A percentile compares a stretch with the other conserved stretches of the same genome.
phyloP scores from a whole-genome alignment of 2,113 vertebrate species.

The Phasianus colchicus region DNA sequence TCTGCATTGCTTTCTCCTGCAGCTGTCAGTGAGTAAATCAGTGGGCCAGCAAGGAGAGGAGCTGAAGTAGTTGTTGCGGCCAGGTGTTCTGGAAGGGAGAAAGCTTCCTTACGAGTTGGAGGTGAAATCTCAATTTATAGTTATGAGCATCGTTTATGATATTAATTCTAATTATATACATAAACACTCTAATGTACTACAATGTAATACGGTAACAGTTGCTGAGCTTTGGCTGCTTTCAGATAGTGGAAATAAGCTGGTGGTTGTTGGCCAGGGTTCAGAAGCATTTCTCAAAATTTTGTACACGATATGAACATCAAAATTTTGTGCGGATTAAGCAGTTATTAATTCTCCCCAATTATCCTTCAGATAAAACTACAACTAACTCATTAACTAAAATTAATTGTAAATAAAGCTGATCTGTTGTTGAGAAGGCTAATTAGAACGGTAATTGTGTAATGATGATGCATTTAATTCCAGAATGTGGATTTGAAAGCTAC shows the following conservation, averaged over 20 bases:
- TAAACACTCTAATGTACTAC: slow-evolving; percentile 58
- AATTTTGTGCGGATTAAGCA: slow-evolving; percentile 65
- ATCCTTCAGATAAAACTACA: slow-evolving; percentile 70
- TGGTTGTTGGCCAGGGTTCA: slow-evolving; percentile 58
- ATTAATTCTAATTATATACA: slow-evolving; percentile 62
- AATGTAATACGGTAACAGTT: slow-evolving; percentile 55
- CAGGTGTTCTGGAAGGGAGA: not conserved
- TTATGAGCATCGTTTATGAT: slow-evolving; percentile 50
- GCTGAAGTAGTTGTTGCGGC: not conserved
- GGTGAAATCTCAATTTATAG: not conserved
- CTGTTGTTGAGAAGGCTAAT: slow-evolving; percentile 65
- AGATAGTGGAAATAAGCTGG: slow-evolving; percentile 66
- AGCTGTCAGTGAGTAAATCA: not conserved
- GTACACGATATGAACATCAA: slow-evolving; percentile 41
- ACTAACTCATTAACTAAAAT: slow-evolving; percentile 76
- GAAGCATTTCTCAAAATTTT: slow-evolving; percentile 59
- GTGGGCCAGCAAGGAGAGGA: not conserved
- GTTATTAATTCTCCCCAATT: slow-evolving; percentile 70
- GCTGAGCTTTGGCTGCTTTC: slow-evolving; percentile 64
- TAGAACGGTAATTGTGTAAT: slow-evolving; percentile 55
- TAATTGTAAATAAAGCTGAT: slow-evolving; percentile 72
- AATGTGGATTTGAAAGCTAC: slow-evolving; percentile 33
- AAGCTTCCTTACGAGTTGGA: not conserved
- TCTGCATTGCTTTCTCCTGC: not conserved
- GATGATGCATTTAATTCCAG: slow-evolving; percentile 47